Evolutionary conservation across 1,140 invertebrate genomes (phyloP).

Genomic region (Hermetia illucens): DNA sequence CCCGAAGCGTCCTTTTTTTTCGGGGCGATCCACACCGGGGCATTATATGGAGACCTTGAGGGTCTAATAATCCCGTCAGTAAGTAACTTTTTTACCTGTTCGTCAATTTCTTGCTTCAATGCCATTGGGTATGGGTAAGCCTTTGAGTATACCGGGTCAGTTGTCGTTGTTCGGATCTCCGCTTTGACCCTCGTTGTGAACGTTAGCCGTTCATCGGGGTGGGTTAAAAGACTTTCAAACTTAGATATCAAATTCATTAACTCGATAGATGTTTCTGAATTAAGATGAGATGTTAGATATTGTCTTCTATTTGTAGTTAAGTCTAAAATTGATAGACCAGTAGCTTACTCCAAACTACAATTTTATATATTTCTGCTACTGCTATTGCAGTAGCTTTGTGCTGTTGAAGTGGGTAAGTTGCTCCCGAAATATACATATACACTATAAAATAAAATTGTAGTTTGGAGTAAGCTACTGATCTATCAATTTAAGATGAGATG

Average conservation of each 20-base stretch:
- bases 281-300: too few species aligned
- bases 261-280: too few species aligned
- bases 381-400: too few species aligned
- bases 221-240: background rate
- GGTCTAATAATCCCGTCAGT: constrained; percentile 1
- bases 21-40: constrained; percentile 12
- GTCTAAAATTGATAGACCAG: too few species aligned
- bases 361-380: too few species aligned
- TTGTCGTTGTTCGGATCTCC: background rate
- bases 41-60: constrained; percentile 4
- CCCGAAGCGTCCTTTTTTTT: constrained; percentile 13
- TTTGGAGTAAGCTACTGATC: too few species aligned
- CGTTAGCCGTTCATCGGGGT: background rate
- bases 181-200: background rate
- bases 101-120: background rate
- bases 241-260: background rate
- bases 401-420: too few species aligned
- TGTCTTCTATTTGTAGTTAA: too few species aligned
- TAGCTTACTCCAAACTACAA: too few species aligned
- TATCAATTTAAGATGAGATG: too few species aligned
- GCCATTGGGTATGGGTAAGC: background rate
- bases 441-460: too few species aligned
- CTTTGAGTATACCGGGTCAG: background rate
- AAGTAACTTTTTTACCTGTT: background rate
- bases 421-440: too few species aligned